Base-by-base conservation (phyloP, 1,140 invertebrate genomes). In the Oncopeltus fasciatus region DNA sequence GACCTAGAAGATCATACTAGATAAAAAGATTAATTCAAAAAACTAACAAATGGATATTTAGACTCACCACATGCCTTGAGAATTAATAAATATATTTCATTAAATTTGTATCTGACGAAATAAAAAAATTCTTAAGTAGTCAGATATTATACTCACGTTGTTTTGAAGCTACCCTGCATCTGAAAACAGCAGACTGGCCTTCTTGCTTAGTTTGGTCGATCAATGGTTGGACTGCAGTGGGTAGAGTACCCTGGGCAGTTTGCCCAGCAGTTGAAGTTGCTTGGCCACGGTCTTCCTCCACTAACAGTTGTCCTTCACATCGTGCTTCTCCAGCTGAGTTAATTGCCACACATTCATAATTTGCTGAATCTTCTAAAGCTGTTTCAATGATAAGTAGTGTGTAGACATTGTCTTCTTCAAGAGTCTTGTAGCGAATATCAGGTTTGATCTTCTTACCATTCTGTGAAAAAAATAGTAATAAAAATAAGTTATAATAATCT, bases 271-370 rank as follows among this genome's bases (percentile, higher is more conserved):
- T 61, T 59, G 58, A 82, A 44, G 81, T 76, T 11, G 79, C 43
- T 80, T 78, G 60, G 77, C 78, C 20, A n/a, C 66, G 60, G 0
- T 85, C 81, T 24, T 83, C 80, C 69, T 81, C 83, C 0, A 93
- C 82, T 28, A 78, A 73, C 65, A 88, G 88, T 69, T 88, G 85
- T 4, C 88, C 89, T 72, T 92, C 88, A 71, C 92, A 95, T 64
- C 93, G 81, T 24, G 89, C 90, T 76, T 94, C 90, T 46, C 92
- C 92, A 44, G 84, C 84, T 58, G 80, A 82, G 70, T 95, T 95
- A 26, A 95, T 87, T 2, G 90, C 92, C 12, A 95, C 92, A 72
- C 90, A 92, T 74, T 94, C 90, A 68, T 95, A 95, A 71, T 87
- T 86, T 14, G 88, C 92, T 2, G 82, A 82, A 73, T 96, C 92